Evolutionary conservation across 2,113 vertebrate species (phyloP).

Genomic region (Halichoeres trimaculatus): DNA sequence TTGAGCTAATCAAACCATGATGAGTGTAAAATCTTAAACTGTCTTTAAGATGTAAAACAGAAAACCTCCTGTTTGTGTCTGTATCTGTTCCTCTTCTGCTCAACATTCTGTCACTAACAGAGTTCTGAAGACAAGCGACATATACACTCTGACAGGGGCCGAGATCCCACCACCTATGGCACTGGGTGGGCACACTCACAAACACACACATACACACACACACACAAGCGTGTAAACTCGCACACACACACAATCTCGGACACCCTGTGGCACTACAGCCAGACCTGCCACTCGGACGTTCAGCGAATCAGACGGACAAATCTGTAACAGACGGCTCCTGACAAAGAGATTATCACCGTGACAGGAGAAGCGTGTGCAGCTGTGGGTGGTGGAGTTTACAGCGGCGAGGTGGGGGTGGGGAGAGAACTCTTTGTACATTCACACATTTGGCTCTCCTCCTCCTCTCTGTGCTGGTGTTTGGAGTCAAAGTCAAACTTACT

Average conservation of each 20-base stretch:
- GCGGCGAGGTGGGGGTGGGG: constrained; percentile 31
- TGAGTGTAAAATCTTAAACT: background rate
- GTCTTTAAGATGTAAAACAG: constrained; percentile 9
- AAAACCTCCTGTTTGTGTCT: constrained; percentile 27
- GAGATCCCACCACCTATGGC: constrained; percentile 72
- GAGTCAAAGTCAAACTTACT: constrained; percentile 46
- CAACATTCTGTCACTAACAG: constrained; percentile 41
- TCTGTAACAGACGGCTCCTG: constrained; percentile 95
- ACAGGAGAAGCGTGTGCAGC: constrained; percentile 85
- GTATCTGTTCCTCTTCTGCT: constrained; percentile 23
- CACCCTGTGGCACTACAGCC: constrained; percentile 77
- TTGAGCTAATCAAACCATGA: background rate
- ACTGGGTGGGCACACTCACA: constrained; percentile 18
- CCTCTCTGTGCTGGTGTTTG: background rate
- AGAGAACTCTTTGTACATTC: constrained; percentile 50
- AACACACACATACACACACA: background rate
- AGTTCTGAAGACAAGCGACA: constrained; percentile 58
- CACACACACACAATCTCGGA: constrained; percentile 36
- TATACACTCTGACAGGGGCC: constrained; percentile 68
- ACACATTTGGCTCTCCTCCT: constrained; percentile 59
- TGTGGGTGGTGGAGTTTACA: constrained; percentile 78
- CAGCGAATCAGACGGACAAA: constrained; percentile 88
- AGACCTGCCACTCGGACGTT: constrained; percentile 83
- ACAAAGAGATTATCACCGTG: constrained; percentile 94
- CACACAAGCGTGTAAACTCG: constrained; percentile 15